These are phyloP conservation scores for Sparidentex hasta DNA, from an alignment of 2,797 vertebrate genomes.

Conservation along the genomic window DNA sequence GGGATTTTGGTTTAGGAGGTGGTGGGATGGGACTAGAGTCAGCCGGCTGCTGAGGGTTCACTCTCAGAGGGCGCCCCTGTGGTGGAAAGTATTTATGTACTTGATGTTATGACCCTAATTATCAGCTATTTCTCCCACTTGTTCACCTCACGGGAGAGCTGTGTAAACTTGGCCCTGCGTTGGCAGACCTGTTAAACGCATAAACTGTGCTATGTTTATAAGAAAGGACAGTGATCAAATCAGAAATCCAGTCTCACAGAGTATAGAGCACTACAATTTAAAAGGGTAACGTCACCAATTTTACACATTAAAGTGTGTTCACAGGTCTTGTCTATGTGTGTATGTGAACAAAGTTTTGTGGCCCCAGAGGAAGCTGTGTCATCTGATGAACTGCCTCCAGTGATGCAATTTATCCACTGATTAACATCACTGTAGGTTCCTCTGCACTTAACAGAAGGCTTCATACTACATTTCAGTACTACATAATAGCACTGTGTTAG, in stretches of 20 bases:
- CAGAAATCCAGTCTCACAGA: not conserved
- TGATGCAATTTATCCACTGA: too few species aligned
- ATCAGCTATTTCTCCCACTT: not conserved
- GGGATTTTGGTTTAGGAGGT: slow-evolving; percentile 84
- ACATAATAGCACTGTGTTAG: too few species aligned
- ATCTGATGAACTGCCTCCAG: too few species aligned
- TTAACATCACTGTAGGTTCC: too few species aligned
- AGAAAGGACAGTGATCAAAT: not conserved
- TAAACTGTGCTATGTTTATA: not conserved
- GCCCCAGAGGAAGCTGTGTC: too few species aligned
- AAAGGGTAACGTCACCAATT: too few species aligned
- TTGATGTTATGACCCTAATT: not conserved
- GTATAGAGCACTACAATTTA: too few species aligned
- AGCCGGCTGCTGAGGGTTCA: slow-evolving; percentile 74
- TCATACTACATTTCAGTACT: too few species aligned
- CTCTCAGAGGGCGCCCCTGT: slow-evolving; percentile 85
- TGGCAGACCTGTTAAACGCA: not conserved
- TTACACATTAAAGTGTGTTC: too few species aligned
- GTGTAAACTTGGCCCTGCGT: not conserved
- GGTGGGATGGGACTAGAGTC: slow-evolving; percentile 80
- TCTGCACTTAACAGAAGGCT: too few species aligned
- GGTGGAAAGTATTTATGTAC: not conserved
- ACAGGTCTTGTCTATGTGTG: too few species aligned
- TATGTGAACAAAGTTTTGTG: too few species aligned
- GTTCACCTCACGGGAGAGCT: not conserved